Base-by-base conservation (phyloP, 2,888 invertebrate species). In the Beris chalybata region DNA sequence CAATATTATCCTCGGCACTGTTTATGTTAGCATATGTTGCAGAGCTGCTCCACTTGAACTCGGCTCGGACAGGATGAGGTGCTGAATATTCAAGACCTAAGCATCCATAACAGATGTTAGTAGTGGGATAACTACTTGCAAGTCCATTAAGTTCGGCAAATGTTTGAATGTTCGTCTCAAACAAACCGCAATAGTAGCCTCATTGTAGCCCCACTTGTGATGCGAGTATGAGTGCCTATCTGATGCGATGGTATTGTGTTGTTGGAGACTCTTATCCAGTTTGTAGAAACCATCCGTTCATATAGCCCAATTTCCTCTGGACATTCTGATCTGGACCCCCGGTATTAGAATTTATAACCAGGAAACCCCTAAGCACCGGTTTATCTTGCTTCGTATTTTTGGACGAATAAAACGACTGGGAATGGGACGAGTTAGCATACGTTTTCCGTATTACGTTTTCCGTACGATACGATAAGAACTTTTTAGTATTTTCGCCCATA, bases 91-190 rank as follows among this genome's bases (percentile, higher is more conserved):
- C 50, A 61, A 52, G 61, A 61, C 38, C 52, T 52, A 52, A 61
- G 52, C 61, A 61, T 50, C 52, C 61, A 52, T 50, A 61, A 61
- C 61, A 61, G 61, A 61, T 61, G 61, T 52, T 38, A 52, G 52
- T 50, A 59, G 47, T 61, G 61, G 61, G 50, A 50, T 61, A 61
- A 61, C 61, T 61, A 47, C 52, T 61, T 61, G 61, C 64, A 64
- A 64, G 64, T 64, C 64, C 64, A 64, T 64, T 64, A 64, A 55
- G 64, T 55, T 64, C 54, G 54, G 64, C 64, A 64, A 64, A 64
- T 64, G 64, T 64, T 64, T 64, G 53, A 64, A 64, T 64, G 64
- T 47, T 13, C 54, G 15, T 31, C 47, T 29, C 54, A 64, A 64
- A 64, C 64, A 64, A 64, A 54, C 64, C 64, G 30, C 64, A 64